Conservation (phyloP, 2,888 invertebrate genomes). For the Exocentrus adspersus region DNA sequence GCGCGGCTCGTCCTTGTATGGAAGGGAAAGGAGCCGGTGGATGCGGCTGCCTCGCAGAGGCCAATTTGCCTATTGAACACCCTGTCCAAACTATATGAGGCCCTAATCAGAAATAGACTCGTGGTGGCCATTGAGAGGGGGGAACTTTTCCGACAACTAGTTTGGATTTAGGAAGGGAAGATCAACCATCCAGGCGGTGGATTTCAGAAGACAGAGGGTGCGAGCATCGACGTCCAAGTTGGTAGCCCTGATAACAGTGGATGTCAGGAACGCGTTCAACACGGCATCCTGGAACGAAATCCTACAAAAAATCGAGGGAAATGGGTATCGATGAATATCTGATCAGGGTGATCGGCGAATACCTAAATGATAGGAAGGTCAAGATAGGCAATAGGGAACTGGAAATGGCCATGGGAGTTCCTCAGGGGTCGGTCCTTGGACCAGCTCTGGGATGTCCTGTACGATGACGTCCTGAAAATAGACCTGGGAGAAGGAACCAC, state of each 20-base stretch:
- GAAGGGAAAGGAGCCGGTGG: background rate
- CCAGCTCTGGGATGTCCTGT: constrained; percentile 21
- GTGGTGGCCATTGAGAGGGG: background rate
- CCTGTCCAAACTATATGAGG: background rate
- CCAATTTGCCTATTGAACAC: background rate
- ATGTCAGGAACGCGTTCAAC: constrained; percentile 1
- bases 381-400: too few relatives aligned
- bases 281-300: background rate
- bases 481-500: background rate
- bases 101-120: background rate
- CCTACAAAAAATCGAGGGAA: too few relatives aligned
- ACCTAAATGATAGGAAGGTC: too few relatives aligned
- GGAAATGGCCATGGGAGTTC: background rate
- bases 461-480: constrained; percentile 12
- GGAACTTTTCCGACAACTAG: background rate
- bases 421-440: constrained; percentile 20
- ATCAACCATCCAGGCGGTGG: background rate
- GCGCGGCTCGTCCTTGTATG: background rate
- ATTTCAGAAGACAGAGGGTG: background rate
- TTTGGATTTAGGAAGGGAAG: constrained; percentile 1
- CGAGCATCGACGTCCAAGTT: background rate
- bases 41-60: background rate
- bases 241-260: background rate
- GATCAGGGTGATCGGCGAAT: too few relatives aligned
- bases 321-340: too few relatives aligned